Base-by-base conservation (phyloP, 2,113 vertebrate species). In the Enhydra lutris region DNA sequence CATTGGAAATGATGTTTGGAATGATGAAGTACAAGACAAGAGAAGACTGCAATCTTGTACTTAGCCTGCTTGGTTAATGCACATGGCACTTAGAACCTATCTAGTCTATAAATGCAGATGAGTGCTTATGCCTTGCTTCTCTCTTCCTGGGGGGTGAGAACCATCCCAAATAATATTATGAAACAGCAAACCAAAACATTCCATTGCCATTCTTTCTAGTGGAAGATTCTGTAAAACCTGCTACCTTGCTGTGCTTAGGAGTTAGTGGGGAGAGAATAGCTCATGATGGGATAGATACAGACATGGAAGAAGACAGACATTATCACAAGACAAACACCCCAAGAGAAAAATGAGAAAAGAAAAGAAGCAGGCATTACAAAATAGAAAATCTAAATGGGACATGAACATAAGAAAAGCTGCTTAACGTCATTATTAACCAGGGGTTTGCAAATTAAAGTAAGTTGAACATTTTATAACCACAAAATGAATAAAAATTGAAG, bases 11-110 rank as follows among this genome's bases (percentile, higher is more conserved):
- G 96, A 59, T 95, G 88, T 90, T 94, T 81, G 63, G 47, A 39
- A 45, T 92, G 94, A 96, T 73, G 93, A 94, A 97, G 91, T 95
- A 42, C 83, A 84, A 57, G 83, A 87, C 15, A 61, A 67, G 29
- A 76, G 92, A 76, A 90, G 76, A 17, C 63, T 94, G 65, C 31
- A 88, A n/a, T 88, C 92, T 91, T 96, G 81, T 78, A 87, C 83
- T 94, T 95, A 91, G 14, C 94, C 95, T 69, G 57, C 17, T 91
- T 50, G 10, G 90, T 88, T 97, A 97, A 92, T 96, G 50, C 45
- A 71, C 50, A 20, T 29, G 81, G 88, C 76, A 55, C 94, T 94
- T 93, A 73, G 78, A 90, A 76, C 57, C 63, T 61, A 29, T 3
- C 5, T 65, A 50, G 94, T 97, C 88, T 73, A 24, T 96, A 78